Percentiles rank a stretch among this genome's conserved stretches.
Conservation (phyloP, 2,888 invertebrate species). For the Diaphora mendica region DNA sequence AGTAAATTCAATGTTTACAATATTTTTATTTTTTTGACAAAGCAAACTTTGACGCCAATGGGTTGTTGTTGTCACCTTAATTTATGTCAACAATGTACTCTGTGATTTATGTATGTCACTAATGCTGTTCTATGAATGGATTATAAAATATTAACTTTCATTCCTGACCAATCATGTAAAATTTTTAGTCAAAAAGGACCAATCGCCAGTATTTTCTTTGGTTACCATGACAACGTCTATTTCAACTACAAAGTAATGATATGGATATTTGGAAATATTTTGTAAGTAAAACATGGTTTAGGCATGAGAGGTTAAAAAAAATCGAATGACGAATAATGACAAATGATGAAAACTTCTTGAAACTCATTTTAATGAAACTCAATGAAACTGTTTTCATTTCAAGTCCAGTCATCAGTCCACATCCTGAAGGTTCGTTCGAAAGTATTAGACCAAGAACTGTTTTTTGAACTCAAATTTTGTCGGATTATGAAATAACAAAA, state of each 20-base stretch:
- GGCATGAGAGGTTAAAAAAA: too few relatives aligned
- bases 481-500: neutral
- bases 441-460: neutral
- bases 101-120: neutral
- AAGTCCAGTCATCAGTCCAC: too few relatives aligned
- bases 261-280: neutral
- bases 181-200: neutral
- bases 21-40: constrained; percentile 22
- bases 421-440: neutral
- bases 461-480: neutral
- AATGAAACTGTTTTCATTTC: too few relatives aligned
- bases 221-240: constrained; percentile 1
- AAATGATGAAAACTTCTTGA: neutral
- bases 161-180: neutral
- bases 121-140: neutral
- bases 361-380: too few relatives aligned
- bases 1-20: constrained; percentile 35
- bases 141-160: neutral
- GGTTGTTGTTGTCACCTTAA: neutral
- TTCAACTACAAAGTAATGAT: neutral
- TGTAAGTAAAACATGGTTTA: too few relatives aligned
- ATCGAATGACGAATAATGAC: too few relatives aligned
- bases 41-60: neutral
- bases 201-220: neutral
- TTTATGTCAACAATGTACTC: too few relatives aligned